Evolutionary conservation across 2,113 vertebrate species (phyloP).

Genomic region (Calonectris borealis): DNA sequence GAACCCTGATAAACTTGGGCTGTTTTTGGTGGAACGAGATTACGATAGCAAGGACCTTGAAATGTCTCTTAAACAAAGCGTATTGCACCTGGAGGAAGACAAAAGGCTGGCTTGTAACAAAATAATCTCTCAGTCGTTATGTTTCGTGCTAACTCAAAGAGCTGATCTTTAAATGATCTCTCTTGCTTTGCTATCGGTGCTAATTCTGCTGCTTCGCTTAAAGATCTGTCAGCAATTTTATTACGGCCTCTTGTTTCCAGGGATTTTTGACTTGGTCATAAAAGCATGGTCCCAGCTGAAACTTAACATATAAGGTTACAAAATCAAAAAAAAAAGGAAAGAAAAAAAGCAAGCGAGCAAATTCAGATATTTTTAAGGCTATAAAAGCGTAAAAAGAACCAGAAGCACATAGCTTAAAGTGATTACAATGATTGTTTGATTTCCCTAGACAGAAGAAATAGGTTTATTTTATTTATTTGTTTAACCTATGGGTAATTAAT

Average conservation of each 20-base stretch:
- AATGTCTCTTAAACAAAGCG: conserved; percentile 39
- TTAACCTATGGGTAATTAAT: not conserved
- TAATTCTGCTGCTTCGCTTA: not conserved
- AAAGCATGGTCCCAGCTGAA: conserved; percentile 13
- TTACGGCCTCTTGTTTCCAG: conserved; percentile 16
- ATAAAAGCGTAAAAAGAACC: not conserved
- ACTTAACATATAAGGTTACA: conserved; percentile 9
- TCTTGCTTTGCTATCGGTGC: not conserved
- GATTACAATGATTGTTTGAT: not conserved
- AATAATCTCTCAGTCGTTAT: not conserved
- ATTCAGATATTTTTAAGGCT: not conserved
- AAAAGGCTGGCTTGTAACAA: conserved; percentile 13
- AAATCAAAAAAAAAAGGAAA: not conserved
- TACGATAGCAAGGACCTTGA: conserved; percentile 41
- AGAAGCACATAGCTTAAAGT: not conserved
- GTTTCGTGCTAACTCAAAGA: not conserved
- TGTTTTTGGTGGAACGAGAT: conserved; percentile 7
- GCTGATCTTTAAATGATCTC: not conserved
- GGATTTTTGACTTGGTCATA: conserved; percentile 30
- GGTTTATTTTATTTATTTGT: not conserved
- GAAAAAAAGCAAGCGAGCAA: not conserved
- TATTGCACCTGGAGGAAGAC: conserved; percentile 42
- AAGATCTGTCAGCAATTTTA: conserved; percentile 41
- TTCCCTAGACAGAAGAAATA: not conserved
- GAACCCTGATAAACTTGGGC: conserved; percentile 51